phyloP scores from a whole-genome alignment of 1,140 invertebrate genomes.

The Platyscapa corneri region DNA sequence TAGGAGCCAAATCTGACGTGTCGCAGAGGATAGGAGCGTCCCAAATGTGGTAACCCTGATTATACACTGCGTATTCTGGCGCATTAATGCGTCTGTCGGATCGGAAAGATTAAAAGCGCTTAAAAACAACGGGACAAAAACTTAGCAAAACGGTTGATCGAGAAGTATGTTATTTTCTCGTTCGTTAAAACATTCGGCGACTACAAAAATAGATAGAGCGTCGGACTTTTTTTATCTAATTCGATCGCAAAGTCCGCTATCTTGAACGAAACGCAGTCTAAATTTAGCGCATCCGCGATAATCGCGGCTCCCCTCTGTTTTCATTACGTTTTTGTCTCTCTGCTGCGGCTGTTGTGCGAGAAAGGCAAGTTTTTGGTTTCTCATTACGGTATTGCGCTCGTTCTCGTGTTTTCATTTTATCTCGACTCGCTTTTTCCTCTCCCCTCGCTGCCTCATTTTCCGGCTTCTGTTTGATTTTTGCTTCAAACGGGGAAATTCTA shows the following conservation, averaged over 20 bases:
- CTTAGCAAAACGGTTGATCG: background rate
- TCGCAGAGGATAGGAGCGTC: background rate
- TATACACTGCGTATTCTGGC: background rate
- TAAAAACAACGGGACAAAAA: background rate
- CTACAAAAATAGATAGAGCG: background rate
- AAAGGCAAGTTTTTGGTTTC: constrained; percentile 24
- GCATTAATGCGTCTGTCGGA: background rate
- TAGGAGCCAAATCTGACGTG: background rate
- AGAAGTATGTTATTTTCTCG: background rate
- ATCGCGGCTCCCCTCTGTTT: background rate
- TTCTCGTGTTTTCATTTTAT: background rate
- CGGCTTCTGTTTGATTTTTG: background rate
- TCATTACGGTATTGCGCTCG: background rate
- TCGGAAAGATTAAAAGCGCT: background rate
- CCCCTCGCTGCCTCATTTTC: background rate
- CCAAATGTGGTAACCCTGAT: background rate
- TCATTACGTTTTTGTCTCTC: background rate
- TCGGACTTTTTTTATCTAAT: background rate
- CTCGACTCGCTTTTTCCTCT: constrained; percentile 8
- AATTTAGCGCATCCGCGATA: background rate
- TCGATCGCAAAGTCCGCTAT: background rate
- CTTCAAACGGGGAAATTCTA: background rate
- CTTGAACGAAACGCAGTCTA: background rate
- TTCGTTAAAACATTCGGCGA: background rate
- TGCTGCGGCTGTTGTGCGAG: background rate